These are phyloP conservation scores for Ptychobarbus kaznakovi DNA, from an alignment of 2,797 vertebrate genomes.

Conservation along the genomic window DNA sequence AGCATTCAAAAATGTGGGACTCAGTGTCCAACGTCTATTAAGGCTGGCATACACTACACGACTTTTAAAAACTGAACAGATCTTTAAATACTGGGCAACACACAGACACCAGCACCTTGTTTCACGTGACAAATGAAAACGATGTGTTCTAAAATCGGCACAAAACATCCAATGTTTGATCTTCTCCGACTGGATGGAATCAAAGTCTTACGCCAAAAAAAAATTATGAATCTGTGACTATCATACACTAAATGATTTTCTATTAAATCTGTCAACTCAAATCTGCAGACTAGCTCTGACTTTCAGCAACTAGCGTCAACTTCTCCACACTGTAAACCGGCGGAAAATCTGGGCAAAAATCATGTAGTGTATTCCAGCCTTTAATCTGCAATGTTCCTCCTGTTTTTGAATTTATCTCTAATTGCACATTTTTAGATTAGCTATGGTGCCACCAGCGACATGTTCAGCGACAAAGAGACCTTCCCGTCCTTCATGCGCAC, in stretches of 20 bases:
- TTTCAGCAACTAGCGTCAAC: too few relatives aligned
- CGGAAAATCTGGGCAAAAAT: not conserved
- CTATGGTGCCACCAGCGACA: conserved; percentile 83
- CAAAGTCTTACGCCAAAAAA: not conserved
- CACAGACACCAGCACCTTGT: too few relatives aligned
- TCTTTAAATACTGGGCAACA: too few relatives aligned
- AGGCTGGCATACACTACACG: too few relatives aligned
- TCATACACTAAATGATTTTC: not conserved
- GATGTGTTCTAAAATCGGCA: too few relatives aligned
- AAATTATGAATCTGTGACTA: not conserved
- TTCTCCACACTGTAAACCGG: not conserved
- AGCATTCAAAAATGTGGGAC: too few relatives aligned
- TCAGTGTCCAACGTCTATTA: too few relatives aligned
- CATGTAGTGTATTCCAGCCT: not conserved
- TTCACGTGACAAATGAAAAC: too few relatives aligned
- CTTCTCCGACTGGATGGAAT: too few relatives aligned
- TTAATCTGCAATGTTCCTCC: not conserved
- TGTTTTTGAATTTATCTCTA: not conserved
- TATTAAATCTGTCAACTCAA: not conserved
- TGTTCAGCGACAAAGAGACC: conserved; percentile 77
- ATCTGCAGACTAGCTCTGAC: not conserved
- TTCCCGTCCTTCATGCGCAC: conserved; percentile 92
- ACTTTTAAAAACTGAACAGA: too few relatives aligned
- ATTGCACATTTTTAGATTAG: conserved; percentile 80
- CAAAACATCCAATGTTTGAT: too few relatives aligned